Evolutionary conservation across 2,113 vertebrate genomes (phyloP), one percentile per base, ranked within the genome.

Genomic region (Thunnus maccoyii): DNA sequence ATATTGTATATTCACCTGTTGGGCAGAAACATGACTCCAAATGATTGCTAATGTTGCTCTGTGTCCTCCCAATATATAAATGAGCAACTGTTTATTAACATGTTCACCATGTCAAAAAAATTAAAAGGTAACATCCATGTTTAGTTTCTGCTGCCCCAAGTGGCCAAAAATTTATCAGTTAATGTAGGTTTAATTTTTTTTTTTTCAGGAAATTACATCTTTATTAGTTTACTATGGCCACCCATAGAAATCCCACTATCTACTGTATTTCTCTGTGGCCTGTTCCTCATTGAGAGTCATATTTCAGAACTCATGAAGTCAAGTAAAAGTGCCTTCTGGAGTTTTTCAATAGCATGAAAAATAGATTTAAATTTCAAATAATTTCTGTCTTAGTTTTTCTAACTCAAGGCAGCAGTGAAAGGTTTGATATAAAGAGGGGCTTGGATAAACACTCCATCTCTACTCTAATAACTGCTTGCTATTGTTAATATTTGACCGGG

Each of bases 401-500:
- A 30, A 8, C 27, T 58, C 25, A 27, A 12, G 55, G 56, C 12
- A 25, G 1, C 10, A 41, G 32, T 61, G 12, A 27, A 55, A 11
- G 22, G 2, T 22, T 68, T 1, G 18, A 2, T 9, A 32, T 2
- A 25, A 20, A 25, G 64, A 4, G 18, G 13, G 13, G 1, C 25
- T 60, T 66, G 51, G 56, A 55, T 41, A 6, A 58, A 47, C 16
- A 17, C 3, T 16, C 17, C 3, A 15, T 30, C 16, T 54, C 48
- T 27, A 14, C 9, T 9, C 1, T 30, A 63, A 51, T 22, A 67
- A 55, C 61, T 61, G 27, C 13, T 57, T 25, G 32, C 15, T 18
- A 2, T 30, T 51, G 52, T 16, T 56, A 62, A 61, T 70, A 48
- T 77, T 71, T 78, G 46, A 46, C 16, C 11, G 22, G 36, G 36